Base-by-base conservation (phyloP, 2,797 vertebrate genomes). In the Anguilla obscura region DNA sequence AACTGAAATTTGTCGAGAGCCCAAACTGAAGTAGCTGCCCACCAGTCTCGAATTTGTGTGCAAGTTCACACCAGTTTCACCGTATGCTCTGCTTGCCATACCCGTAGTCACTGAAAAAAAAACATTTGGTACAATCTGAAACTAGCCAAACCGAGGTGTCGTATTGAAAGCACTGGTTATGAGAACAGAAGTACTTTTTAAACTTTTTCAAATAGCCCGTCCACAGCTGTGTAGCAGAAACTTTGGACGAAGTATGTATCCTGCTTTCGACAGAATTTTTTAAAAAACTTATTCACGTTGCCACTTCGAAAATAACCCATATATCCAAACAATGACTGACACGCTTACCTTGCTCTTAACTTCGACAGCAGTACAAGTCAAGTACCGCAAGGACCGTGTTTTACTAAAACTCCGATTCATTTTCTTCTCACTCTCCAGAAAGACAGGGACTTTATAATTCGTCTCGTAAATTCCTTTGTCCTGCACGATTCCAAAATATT, bases 331-430 rank as follows among this genome's bases (percentile, higher is more conserved):
- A 50, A 50, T 45, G 18, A 45, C 7, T 50, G 33, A 50, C 21
- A 48, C 9, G 63, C 97, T 97, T 94, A 99, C 98, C 98, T 99
- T 99, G 94, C 98, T 98, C 93, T 99, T 99, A 86, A 99, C 98
- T 95, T 99, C 98, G 93, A 99, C 98, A 0, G 98, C 97, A 92
- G 95, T 96, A 92, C 96, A 96, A 27, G 97, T 97, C 91, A 95
- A 94, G 89, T 94, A 96, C 88, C 97, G 97, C 96, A 98, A 95
- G 93, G 96, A 97, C 91, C 97, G 97, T 90, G 97, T 97, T 93
- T 97, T 98, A 90, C 96, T 97, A 94, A 99, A 98, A 93, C 98
- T 99, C 95, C 97, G 97, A 93, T 98, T 99, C 98, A 98, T 99
- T 94, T 95, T 96, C 82, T 60, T 84, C 86, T 71, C 87, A 86